Evolutionary conservation across 2,797 vertebrate species (phyloP).

Genomic region (Melanotaenia nigrans): DNA sequence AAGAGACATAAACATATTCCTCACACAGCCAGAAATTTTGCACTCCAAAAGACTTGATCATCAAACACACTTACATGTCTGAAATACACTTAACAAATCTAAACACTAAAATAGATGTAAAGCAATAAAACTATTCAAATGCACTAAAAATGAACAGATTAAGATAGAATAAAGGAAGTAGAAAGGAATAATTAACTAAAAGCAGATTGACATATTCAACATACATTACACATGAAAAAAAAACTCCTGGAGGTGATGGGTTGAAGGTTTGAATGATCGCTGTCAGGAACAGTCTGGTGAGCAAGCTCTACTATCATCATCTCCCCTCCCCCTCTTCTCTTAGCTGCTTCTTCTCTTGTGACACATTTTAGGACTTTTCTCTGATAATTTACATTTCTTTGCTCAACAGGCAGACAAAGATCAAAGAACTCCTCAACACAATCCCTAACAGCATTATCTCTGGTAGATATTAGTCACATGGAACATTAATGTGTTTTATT

Average conservation of each 20-base stretch:
- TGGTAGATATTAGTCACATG: constrained; percentile 69
- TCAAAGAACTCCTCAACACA: constrained; percentile 59
- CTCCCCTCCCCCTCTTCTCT: constrained; percentile 35
- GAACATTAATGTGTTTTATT: constrained; percentile 74
- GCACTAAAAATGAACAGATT: too few species aligned
- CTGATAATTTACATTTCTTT: constrained; percentile 72
- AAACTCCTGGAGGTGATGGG: constrained; percentile 25
- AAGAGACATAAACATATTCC: too few species aligned
- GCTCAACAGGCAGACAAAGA: constrained; percentile 72
- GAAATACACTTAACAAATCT: too few species aligned
- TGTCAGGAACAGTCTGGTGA: constrained; percentile 63
- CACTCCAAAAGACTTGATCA: too few species aligned
- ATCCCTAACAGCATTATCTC: constrained; percentile 61
- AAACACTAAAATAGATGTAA: too few species aligned
- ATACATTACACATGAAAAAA: neutral
- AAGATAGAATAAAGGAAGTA: too few species aligned
- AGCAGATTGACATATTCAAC: neutral
- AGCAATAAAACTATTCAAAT: too few species aligned
- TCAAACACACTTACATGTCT: too few species aligned
- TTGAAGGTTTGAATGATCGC: constrained; percentile 58
- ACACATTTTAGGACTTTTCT: constrained; percentile 72
- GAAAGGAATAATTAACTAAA: neutral
- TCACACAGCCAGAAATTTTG: too few species aligned
- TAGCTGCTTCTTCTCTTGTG: constrained; percentile 61
- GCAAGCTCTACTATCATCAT: constrained; percentile 49